Evolutionary conservation across 2,113 vertebrate genomes (phyloP).

Genomic region (Petrocephalus zakoni): DNA sequence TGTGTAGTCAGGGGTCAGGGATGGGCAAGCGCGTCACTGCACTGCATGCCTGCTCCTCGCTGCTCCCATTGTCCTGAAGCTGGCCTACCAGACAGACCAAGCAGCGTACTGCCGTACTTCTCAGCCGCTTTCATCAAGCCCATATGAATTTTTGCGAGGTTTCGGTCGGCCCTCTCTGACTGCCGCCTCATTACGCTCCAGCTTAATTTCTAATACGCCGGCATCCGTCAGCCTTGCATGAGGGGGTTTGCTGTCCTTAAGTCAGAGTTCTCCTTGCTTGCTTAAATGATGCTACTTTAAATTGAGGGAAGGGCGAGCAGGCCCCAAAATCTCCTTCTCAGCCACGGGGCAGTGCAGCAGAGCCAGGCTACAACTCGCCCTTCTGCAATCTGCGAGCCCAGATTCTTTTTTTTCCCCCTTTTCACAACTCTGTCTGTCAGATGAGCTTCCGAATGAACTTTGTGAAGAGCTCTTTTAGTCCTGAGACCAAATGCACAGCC

Average conservation of each 20-base stretch:
- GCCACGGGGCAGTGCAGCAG: background rate
- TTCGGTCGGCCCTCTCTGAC: constrained; percentile 23
- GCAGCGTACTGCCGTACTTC: background rate
- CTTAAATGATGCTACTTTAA: background rate
- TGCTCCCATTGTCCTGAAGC: background rate
- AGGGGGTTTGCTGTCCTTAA: background rate
- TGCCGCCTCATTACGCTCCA: constrained; percentile 34
- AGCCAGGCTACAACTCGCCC: background rate
- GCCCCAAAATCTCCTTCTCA: background rate
- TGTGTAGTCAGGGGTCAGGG: background rate
- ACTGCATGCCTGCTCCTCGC: background rate
- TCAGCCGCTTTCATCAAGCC: background rate
- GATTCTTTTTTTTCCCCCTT: background rate
- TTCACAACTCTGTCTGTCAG: background rate
- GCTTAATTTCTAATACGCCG: constrained; percentile 27
- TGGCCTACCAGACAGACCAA: too few species aligned
- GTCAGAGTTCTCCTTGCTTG: background rate
- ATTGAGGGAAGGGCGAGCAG: background rate
- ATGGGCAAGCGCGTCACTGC: background rate
- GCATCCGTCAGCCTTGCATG: constrained; percentile 27
- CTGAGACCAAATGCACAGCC: background rate
- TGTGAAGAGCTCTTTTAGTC: background rate
- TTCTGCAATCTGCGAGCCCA: background rate
- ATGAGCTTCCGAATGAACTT: background rate
- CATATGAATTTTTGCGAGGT: too few species aligned